Conservation (phyloP, 1,140 invertebrate genomes). For the Dysdera silvatica region DNA sequence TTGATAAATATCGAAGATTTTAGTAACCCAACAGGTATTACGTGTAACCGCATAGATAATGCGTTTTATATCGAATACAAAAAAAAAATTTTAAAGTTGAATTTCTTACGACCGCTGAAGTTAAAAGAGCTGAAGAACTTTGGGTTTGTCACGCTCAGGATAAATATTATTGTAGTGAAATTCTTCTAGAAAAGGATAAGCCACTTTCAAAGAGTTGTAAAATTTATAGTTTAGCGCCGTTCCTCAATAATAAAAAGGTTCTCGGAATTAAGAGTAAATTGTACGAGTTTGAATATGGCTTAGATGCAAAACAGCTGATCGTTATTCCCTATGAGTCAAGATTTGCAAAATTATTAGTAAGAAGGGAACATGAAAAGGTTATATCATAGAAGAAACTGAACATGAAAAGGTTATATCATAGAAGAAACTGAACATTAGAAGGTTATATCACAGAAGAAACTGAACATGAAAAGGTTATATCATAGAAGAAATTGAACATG, state of each 20-base stretch:
- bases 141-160: no score
- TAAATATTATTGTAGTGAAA: no score
- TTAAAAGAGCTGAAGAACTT: no score
- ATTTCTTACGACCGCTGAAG: no score
- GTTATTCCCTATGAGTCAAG: neutral
- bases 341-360: slow-evolving; percentile 1
- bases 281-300: neutral
- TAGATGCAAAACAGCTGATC: neutral
- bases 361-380: neutral
- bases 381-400: slow-evolving; percentile 1
- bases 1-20: no score
- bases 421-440: neutral
- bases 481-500: no score
- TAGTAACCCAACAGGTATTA: no score
- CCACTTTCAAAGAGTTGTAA: neutral
- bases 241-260: neutral
- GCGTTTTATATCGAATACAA: no score
- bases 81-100: no score
- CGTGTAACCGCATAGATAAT: no score
- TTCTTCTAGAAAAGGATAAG: neutral
- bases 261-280: neutral
- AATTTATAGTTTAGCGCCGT: neutral
- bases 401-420: neutral
- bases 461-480: no score
- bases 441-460: no score